Conservation (phyloP, 2,888 invertebrate genomes). For the Drosophila birchii region DNA sequence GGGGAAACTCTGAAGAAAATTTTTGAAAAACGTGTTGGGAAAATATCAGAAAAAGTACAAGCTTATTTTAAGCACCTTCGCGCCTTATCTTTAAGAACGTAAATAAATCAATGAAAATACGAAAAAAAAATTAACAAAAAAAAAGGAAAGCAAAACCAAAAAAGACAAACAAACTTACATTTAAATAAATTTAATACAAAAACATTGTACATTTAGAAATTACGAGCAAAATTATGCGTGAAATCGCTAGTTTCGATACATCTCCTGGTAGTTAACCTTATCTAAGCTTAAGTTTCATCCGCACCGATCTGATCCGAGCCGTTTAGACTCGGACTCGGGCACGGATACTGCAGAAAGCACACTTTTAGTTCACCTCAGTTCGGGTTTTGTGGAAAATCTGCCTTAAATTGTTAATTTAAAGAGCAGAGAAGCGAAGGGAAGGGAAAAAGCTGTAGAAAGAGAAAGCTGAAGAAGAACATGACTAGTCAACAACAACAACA, state of each 20-base stretch:
- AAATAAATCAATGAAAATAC: conserved; percentile 85
- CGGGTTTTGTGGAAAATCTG: conserved; percentile 66
- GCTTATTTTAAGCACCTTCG: conserved; percentile 90
- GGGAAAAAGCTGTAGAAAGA: conserved; percentile 6
- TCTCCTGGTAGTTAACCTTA: conserved; percentile 68
- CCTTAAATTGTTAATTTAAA: conserved; percentile 62
- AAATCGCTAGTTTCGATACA: conserved; percentile 64
- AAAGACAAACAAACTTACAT: conserved; percentile 70
- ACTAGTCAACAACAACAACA: conserved; percentile 58
- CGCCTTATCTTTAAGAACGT: conserved; percentile 89
- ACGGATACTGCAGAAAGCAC: conserved; percentile 52
- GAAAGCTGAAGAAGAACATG: conserved; percentile 46
- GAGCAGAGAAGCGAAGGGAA: conserved; percentile 18
- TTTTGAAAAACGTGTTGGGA: conserved; percentile 80
- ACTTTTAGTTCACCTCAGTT: conserved; percentile 48
- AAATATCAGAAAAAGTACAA: conserved; percentile 89
- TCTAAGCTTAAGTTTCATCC: conserved; percentile 43
- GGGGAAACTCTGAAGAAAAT: conserved; percentile 75
- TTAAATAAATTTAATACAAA: conserved; percentile 65
- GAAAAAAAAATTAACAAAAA: conserved; percentile 70
- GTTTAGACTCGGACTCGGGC: conserved; percentile 15
- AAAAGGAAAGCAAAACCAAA: conserved; percentile 56
- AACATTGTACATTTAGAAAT: conserved; percentile 66
- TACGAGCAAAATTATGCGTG: conserved; percentile 59
- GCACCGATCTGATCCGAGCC: conserved; percentile 17